phyloP scores from a whole-genome alignment of 2,113 vertebrate genomes.

The Alethe diademata region DNA sequence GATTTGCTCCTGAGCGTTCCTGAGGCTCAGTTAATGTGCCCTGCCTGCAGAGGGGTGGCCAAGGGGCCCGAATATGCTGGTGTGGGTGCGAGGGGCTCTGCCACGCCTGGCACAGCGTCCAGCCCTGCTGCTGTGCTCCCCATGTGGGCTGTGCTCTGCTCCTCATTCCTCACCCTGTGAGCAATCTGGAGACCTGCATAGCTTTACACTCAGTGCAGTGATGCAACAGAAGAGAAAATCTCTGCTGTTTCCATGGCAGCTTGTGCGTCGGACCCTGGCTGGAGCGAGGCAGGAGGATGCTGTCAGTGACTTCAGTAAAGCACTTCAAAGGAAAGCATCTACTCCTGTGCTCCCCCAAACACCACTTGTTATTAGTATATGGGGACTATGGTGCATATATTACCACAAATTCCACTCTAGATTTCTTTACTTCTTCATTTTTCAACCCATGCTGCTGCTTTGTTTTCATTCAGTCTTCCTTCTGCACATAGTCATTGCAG shows the following conservation, averaged over 20 bases:
- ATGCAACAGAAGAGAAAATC: conserved; percentile 7
- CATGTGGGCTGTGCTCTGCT: accelerated
- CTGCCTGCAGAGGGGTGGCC: accelerated
- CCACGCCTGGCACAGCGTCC: accelerated
- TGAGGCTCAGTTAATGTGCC: neutral
- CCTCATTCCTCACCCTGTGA: neutral
- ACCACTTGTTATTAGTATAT: neutral
- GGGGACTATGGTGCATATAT: neutral
- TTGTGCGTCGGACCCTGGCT: neutral
- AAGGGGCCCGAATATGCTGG: accelerated
- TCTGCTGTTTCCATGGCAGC: conserved; percentile 49
- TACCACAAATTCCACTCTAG: neutral
- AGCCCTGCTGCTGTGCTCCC: neutral
- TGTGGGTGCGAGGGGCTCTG: accelerated
- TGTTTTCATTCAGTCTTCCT: neutral
- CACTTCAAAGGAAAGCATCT: neutral
- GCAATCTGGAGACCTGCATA: neutral
- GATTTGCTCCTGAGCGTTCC: neutral
- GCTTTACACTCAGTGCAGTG: neutral
- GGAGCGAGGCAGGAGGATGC: neutral
- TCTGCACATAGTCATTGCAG: neutral
- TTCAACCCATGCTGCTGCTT: neutral
- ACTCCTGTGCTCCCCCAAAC: neutral
- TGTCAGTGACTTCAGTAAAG: neutral
- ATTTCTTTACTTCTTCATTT: neutral